Conservation (phyloP, 2,888 invertebrate genomes). For the Ophion slaviceki region DNA sequence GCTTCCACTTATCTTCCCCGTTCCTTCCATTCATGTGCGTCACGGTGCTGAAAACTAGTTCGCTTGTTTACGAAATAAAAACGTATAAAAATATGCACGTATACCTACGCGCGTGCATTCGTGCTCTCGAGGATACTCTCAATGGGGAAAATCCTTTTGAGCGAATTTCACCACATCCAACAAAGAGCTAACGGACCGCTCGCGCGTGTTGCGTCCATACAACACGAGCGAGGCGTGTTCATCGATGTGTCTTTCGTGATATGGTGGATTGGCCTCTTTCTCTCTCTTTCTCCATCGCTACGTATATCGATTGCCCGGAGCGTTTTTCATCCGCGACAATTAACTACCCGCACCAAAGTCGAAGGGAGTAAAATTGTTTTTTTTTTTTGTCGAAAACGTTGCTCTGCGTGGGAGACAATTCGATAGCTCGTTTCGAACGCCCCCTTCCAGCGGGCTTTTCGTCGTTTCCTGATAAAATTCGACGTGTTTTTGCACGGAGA, state of each 20-base stretch:
- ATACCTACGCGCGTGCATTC: background rate
- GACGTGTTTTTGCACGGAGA: background rate
- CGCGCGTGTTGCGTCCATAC: background rate
- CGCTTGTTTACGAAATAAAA: background rate
- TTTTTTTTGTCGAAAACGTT: constrained; percentile 22
- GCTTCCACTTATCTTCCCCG: background rate
- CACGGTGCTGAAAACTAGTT: background rate
- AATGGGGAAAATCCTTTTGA: constrained; percentile 30
- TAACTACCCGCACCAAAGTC: constrained; percentile 26
- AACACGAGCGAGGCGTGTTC: constrained; percentile 16
- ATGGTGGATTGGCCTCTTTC: constrained; percentile 7
- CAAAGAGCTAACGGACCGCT: constrained; percentile 16
- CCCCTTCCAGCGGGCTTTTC: background rate
- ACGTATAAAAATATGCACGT: background rate
- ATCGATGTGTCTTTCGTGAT: constrained; percentile 41
- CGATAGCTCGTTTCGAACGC: background rate
- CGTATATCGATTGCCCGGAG: constrained; percentile 21
- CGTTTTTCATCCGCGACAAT: constrained; percentile 43
- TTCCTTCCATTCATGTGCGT: background rate
- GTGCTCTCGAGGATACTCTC: background rate
- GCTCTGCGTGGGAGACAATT: background rate
- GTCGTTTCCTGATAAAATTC: background rate
- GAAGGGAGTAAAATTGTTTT: constrained; percentile 1
- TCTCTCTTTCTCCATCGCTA: background rate
- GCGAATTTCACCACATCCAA: constrained; percentile 26